Base-by-base conservation (phyloP, 2,797 vertebrate genomes). In the Hydrophis major region DNA sequence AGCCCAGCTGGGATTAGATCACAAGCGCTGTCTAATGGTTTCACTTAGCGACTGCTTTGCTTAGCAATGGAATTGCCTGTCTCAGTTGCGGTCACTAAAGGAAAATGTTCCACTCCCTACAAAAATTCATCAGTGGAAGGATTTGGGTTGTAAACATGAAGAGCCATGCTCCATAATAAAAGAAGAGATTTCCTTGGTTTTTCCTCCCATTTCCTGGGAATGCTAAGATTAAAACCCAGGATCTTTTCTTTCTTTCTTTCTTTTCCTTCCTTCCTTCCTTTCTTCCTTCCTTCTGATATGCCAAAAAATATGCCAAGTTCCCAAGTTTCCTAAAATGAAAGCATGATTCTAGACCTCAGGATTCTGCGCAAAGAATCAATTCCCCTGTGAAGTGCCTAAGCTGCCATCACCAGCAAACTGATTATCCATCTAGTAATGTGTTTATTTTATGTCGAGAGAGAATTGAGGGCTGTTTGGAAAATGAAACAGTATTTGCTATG, bases 21-120 rank as follows among this genome's bases (percentile, higher is more conserved):
- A 37, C 2, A 37, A 32, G 66, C 14, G 1, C 66, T 0, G 2
- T 37, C n/a, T 0, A 8, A 50, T 18, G 0, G n/a, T 18, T 37
- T 74, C n/a, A 37, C 66, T 74, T 74, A 74, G n/a, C 4, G 14
- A 74, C n/a, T 3, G 6, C n/a, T 74, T 74, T 32, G 13, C 14
- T 74, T 74, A 37, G 16, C n/a, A 18, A 32, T 4, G 5, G 12
- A 69, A 32, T 69, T 69, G 63, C 63, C 63, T 14, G 28, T 6
- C 63, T 12, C 13, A 1, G 13, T 66, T 69, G 63, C 13, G n/a
- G 63, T 6, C 28, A 0, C 63, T 32, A 16, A 69, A 69, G 1
- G 12, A 32, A n/a, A 13, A 2, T 6, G 28, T n/a, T 74, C 32
- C n/a, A 32, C n/a, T 2, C 14, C 14, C 6, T 37, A n/a, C n/a